Percentiles rank a stretch among this genome's conserved stretches.
These are phyloP conservation scores for Scartelaos histophorus DNA, from an alignment of 2,113 vertebrate species.

Conservation along the genomic window DNA sequence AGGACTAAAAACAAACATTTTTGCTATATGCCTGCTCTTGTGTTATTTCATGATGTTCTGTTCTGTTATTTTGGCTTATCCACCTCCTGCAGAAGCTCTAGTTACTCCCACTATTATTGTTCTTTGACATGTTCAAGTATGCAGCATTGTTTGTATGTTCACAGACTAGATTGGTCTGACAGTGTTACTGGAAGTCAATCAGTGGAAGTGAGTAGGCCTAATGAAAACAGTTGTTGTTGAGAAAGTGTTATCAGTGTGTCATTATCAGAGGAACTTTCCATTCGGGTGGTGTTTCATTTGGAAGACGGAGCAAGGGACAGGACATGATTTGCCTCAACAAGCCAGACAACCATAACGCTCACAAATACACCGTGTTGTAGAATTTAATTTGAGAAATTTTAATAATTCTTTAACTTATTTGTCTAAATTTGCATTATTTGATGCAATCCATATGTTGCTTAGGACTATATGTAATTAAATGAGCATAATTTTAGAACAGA, in stretches of 20 bases:
- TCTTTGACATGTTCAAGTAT: conserved; percentile 36
- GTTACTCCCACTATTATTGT: conserved; percentile 36
- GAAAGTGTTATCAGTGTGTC: conserved; percentile 38
- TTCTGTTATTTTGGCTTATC: conserved; percentile 66
- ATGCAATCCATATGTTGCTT: not conserved
- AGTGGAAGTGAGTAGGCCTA: conserved; percentile 6
- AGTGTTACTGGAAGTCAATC: conserved; percentile 22
- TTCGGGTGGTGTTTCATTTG: conserved; percentile 45
- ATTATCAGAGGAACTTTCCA: conserved; percentile 68
- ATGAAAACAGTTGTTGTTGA: conserved; percentile 32
- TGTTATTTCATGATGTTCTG: conserved; percentile 30
- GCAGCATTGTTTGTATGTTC: conserved; percentile 6
- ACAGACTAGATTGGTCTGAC: conserved; percentile 10
- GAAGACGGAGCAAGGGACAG: conserved; percentile 40
- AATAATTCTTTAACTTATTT: not conserved
- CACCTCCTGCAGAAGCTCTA: conserved; percentile 53
- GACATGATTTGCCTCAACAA: conserved; percentile 40
- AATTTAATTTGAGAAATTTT: not conserved
- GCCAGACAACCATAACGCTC: not conserved
- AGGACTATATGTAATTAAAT: not conserved
- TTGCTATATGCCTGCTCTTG: not conserved
- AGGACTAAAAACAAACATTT: not conserved
- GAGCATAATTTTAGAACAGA: not conserved
- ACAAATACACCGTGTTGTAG: not conserved
- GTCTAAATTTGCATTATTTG: not conserved